phyloP scores from a whole-genome alignment of 2,888 invertebrate species.

The Galerucella nymphaeae region DNA sequence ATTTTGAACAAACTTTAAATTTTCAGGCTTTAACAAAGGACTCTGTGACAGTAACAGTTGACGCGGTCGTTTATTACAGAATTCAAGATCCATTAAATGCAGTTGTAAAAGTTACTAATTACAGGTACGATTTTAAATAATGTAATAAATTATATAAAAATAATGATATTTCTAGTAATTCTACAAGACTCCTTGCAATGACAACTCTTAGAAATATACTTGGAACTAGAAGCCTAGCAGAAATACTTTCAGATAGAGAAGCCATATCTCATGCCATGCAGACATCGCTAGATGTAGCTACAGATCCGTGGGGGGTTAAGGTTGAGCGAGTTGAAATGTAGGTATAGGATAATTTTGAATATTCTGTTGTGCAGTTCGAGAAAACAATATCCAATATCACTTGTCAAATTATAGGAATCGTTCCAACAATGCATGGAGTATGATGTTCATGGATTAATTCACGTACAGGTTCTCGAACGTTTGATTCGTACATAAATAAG shows the following conservation, averaged over 20 bases:
- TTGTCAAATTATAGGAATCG: too few relatives aligned
- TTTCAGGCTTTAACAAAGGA: constrained; percentile 88
- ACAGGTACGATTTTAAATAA: constrained; percentile 67
- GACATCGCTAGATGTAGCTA: constrained; percentile 83
- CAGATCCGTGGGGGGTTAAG: constrained; percentile 93
- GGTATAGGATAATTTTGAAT: too few relatives aligned
- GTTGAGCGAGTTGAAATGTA: constrained; percentile 94
- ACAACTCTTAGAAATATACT: constrained; percentile 90
- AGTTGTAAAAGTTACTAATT: constrained; percentile 79
- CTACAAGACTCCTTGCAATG: constrained; percentile 83
- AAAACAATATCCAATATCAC: too few relatives aligned
- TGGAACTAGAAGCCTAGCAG: constrained; percentile 91
- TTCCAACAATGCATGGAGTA: too few relatives aligned
- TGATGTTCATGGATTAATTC: too few relatives aligned
- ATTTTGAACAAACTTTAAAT: background rate
- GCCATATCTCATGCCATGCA: constrained; percentile 93
- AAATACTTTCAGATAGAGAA: constrained; percentile 91
- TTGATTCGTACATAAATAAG: too few relatives aligned
- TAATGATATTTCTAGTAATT: constrained; percentile 74
- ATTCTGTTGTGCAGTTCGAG: too few relatives aligned
- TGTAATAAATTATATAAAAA: too few relatives aligned
- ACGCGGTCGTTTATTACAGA: constrained; percentile 88
- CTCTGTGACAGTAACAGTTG: constrained; percentile 93
- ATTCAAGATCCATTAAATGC: constrained; percentile 84
- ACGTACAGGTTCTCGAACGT: too few relatives aligned